Evolutionary conservation across 2,888 invertebrate genomes (phyloP), one percentile per base, ranked within the genome.

Genomic region (Acrocyrtus sp.): DNA sequence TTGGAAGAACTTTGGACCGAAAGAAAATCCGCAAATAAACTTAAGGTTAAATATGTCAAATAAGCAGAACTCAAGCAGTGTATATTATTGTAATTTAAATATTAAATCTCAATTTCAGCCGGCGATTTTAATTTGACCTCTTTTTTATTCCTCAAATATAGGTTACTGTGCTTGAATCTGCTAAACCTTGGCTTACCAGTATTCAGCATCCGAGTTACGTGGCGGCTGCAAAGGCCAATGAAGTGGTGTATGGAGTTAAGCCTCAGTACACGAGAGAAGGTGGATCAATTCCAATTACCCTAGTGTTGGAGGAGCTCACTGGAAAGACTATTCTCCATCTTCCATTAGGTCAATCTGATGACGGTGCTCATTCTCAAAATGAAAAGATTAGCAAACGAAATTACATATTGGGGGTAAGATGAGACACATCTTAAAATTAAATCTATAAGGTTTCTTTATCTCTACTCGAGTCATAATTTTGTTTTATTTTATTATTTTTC

Each of bases 351-450:
- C 91, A 94, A 66, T 92, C 92, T 69, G 98, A 98, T 85, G 98
- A 99, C 85, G 98, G 98, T 82, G 98, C 98, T 70, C 98, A 99
- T 87, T 96, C 97, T n/a, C 96, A 98, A 86, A 98, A 98, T 86
- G 98, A 99, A 86, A 99, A 99, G 85, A 88, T 99, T 81, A 92
- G 98, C 86, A 87, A 93, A 69, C 88, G 89, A 78, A 98, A 98
- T 86, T 98, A 97, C 83, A 93, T 98, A 80, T 91, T 95, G 85
- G 97, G 97, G 82, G 96, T 95, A 85, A 88, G 90, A n/a, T n/a
- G n/a, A n/a, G n/a, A n/a, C n/a, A n/a, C n/a, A n/a, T n/a, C n/a
- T n/a, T 86, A 81, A 39, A 6, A 39, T 6, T 39, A 39, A 6
- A 10, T 15, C 12, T 39, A 39, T 10, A 39, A 39, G 8, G 12